Evolutionary conservation across 2,113 vertebrate species (phyloP), one percentile per base, ranked within the genome.

Genomic region (Lanius collurio): DNA sequence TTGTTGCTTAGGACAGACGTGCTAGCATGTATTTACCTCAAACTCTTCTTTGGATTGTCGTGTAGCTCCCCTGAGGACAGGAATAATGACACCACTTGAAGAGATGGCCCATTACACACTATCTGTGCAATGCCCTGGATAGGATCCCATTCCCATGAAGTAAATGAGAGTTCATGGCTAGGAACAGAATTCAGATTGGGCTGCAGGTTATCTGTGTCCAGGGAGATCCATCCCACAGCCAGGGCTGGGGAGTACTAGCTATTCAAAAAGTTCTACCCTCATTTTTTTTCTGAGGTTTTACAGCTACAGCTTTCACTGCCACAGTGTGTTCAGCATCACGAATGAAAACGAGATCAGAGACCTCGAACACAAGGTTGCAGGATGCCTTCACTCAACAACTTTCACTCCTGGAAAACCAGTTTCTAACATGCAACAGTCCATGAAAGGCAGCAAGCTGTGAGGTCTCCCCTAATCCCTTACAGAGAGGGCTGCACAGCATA

Each of bases 71-170:
- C 17, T 30, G 44, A 26, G 47, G 22, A 46, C 33, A 80, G 28
- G 37, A 70, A 65, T 81, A 84, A 85, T 85, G 65, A 71, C n/a
- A 22, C 22, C 64, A 31, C 53, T 70, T 69, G 59, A 95, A 95
- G 75, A 83, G 15, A 57, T 16, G 30, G 44, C 53, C 37, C 50
- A 46, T 82, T 84, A 30, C 56, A n/a, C 16, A 28, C 19, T 23
- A 83, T 14, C 35, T 70, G 9, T 62, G 42, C 47, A 86, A 83
- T 87, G 60, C 24, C 47, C 60, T 90, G 75, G 56, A 53, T 63
- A 27, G 27, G 33, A 81, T 85, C 31, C 37, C 53, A 41, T 10
- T 64, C 39, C 41, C n/a, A 46, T 20, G 53, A 86, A 81, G 27
- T 15, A 87, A 86, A 70, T 30, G 28, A 77, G 5, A 67, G 7